Percentiles rank a stretch among this genome's conserved stretches.
These are phyloP conservation scores for Eremobia ochroleuca DNA, from an alignment of 2,888 invertebrate species.

Conservation along the genomic window DNA sequence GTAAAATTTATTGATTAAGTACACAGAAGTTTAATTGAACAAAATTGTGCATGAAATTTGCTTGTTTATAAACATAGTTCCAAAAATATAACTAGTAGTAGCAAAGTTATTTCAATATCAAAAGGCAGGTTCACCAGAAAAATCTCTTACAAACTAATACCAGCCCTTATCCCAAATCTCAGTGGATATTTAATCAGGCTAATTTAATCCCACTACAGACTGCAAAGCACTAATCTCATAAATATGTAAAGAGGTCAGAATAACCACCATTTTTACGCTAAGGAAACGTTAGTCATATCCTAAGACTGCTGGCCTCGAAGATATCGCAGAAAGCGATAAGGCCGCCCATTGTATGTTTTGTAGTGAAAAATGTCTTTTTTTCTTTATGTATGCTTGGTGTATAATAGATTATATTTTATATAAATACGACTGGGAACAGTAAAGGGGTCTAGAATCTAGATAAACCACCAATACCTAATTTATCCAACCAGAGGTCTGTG, in stretches of 20 bases:
- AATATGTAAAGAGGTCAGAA: constrained; percentile 26
- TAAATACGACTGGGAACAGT: neutral
- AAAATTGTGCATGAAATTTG: no score
- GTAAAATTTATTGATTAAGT: no score
- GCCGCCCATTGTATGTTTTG: neutral
- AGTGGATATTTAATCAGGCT: constrained; percentile 33
- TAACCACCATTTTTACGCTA: neutral
- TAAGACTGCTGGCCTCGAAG: neutral
- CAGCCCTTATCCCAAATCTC: neutral
- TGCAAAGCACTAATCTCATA: constrained; percentile 16
- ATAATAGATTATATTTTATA: neutral
- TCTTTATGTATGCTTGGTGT: neutral
- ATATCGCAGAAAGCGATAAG: neutral
- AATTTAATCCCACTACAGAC: constrained; percentile 20
- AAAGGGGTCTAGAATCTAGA: constrained; percentile 4
- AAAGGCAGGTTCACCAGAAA: neutral
- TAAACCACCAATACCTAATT: constrained; percentile 14
- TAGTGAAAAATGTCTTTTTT: neutral
- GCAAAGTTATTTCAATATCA: no score
- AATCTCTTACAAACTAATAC: neutral
- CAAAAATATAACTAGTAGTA: neutral
- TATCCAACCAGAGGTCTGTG: constrained; percentile 3
- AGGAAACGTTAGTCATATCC: neutral
- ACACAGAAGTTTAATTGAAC: no score
- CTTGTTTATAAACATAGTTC: no score